Percentiles rank a stretch among this genome's conserved stretches.
These are phyloP conservation scores for Sussaba pulchella DNA, from an alignment of 2,888 invertebrate species.

Conservation along the genomic window DNA sequence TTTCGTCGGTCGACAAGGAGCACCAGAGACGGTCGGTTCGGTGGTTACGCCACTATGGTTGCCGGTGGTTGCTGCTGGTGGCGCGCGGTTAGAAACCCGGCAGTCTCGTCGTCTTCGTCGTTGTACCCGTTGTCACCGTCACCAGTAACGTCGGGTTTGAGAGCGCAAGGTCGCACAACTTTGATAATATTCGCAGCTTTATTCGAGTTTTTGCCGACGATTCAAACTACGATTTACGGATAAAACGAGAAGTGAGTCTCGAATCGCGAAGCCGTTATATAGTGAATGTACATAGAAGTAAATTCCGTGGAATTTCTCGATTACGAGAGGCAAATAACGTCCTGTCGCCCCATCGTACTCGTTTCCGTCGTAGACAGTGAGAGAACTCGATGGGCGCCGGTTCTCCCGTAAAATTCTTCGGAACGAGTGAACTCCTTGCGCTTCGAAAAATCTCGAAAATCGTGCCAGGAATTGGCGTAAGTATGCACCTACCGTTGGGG, in stretches of 20 bases:
- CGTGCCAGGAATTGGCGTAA: slow-evolving; percentile 17
- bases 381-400: slow-evolving; percentile 40
- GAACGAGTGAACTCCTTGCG: slow-evolving; percentile 11
- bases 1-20: slow-evolving; percentile 50
- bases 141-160: slow-evolving; percentile 3
- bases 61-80: slow-evolving; percentile 69
- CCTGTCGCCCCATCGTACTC: background rate
- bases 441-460: slow-evolving; percentile 38
- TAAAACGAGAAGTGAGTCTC: background rate
- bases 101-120: slow-evolving; percentile 26
- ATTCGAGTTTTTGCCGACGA: background rate
- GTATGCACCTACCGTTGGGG: slow-evolving; percentile 4
- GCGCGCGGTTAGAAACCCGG: slow-evolving; percentile 67
- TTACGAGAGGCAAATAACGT: slow-evolving; percentile 14
- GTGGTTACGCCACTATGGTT: slow-evolving; percentile 69
- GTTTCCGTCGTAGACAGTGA: slow-evolving; percentile 28
- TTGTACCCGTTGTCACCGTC: slow-evolving; percentile 26
- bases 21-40: slow-evolving; percentile 49
- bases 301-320: slow-evolving; percentile 50
- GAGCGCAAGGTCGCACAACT: slow-evolving; percentile 23
- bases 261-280: background rate
- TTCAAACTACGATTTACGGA: background rate
- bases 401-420: slow-evolving; percentile 49
- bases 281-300: slow-evolving; percentile 3
- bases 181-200: slow-evolving; percentile 30